phyloP scores from a whole-genome alignment of 1,140 invertebrate species.

The Melanaphis sacchari region DNA sequence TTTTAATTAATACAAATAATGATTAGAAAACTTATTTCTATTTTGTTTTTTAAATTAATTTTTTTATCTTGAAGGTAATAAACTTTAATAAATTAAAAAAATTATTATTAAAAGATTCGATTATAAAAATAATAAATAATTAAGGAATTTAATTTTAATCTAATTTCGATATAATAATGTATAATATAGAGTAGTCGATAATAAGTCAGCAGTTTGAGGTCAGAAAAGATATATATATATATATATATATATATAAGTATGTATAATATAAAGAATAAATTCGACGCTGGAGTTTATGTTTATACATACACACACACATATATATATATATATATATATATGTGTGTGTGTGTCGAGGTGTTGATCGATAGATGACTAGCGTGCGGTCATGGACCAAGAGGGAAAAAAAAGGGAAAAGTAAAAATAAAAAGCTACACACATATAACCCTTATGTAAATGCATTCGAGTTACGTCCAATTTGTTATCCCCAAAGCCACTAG shows the following conservation, averaged over 20 bases:
- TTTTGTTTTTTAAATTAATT: no score
- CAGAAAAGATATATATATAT: neutral
- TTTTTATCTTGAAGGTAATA: no score
- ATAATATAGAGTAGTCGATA: neutral
- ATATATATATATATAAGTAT: neutral
- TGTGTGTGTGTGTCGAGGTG: neutral
- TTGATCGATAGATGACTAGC: conserved; percentile 44
- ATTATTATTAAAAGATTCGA: no score
- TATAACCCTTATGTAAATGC: conserved; percentile 58
- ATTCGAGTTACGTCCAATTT: conserved; percentile 59
- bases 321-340: no score
- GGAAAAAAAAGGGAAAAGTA: neutral
- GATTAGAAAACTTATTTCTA: no score
- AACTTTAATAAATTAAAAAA: no score
- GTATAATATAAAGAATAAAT: neutral
- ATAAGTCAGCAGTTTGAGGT: neutral
- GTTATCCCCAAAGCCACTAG: conserved; percentile 58
- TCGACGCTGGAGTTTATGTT: neutral
- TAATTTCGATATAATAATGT: neutral
- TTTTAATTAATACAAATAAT: no score
- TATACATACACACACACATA: no score
- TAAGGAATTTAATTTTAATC: no score
- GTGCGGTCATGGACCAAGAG: conserved; percentile 43
- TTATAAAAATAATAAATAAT: no score
- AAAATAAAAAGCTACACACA: conserved; percentile 52